Evolutionary conservation across 2,888 invertebrate species (phyloP).

Genomic region (Argynnis bischoffii): DNA sequence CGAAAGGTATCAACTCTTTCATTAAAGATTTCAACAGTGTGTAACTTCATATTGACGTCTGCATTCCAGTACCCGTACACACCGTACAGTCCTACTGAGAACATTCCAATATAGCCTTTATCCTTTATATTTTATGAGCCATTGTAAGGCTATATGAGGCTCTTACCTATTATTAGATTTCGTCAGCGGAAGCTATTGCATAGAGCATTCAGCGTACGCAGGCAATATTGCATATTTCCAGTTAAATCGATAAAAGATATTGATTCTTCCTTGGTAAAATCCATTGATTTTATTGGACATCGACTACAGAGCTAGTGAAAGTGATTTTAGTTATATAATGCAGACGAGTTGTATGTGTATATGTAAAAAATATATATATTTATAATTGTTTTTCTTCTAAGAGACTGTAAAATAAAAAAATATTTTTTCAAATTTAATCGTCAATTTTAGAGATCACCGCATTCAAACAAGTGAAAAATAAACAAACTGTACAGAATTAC

Average conservation of each 20-base stretch:
- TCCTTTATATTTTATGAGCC: slow-evolving; percentile 13
- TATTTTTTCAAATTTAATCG: too few relatives aligned
- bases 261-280: slow-evolving; percentile 12
- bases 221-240: slow-evolving; percentile 45
- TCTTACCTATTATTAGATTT: slow-evolving; percentile 48
- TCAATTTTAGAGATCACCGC: too few relatives aligned
- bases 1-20: slow-evolving; percentile 36
- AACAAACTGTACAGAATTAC: too few relatives aligned
- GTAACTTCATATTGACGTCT: slow-evolving; percentile 40
- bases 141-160: slow-evolving; percentile 23
- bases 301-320: too few relatives aligned
- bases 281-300: neutral
- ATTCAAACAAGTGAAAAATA: too few relatives aligned
- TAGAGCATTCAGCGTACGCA: slow-evolving; percentile 40
- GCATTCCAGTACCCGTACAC: slow-evolving; percentile 42
- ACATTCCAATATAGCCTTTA: slow-evolving; percentile 27
- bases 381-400: too few relatives aligned
- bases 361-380: too few relatives aligned
- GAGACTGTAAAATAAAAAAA: too few relatives aligned
- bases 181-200: slow-evolving; percentile 52
- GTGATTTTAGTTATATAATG: too few relatives aligned
- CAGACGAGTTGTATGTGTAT: too few relatives aligned
- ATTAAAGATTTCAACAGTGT: slow-evolving; percentile 39
- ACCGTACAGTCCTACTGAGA: slow-evolving; percentile 11
- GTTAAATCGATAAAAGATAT: slow-evolving; percentile 40